Conservation (phyloP, 2,113 vertebrate species). For the Laterallus jamaicensis region DNA sequence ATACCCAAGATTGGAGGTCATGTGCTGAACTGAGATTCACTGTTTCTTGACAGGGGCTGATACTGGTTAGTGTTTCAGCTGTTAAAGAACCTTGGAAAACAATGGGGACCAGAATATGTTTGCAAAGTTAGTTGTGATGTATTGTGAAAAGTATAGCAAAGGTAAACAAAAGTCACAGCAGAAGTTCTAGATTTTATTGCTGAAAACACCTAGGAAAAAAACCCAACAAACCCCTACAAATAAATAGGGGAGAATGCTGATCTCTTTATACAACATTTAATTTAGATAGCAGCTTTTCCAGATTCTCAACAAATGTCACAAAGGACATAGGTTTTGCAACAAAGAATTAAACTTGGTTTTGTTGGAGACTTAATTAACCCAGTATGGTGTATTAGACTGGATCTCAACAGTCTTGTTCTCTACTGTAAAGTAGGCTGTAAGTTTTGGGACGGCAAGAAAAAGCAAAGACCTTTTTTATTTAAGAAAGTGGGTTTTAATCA, state of each 20-base stretch:
- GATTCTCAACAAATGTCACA: background rate
- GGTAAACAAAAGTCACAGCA: background rate
- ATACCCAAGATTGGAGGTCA: background rate
- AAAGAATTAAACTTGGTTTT: background rate
- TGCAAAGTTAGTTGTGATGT: background rate
- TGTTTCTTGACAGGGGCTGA: background rate
- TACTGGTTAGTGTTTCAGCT: background rate
- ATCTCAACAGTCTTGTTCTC: background rate
- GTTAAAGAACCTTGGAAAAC: background rate
- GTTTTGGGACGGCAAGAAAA: conserved; percentile 34
- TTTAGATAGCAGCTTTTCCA: background rate
- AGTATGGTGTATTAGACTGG: background rate
- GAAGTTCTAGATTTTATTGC: background rate
- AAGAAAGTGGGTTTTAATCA: background rate
- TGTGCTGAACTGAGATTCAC: background rate
- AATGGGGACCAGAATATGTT: background rate
- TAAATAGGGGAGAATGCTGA: background rate
- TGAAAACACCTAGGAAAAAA: background rate
- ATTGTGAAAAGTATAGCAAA: background rate
- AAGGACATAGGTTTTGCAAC: background rate
- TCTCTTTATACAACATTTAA: background rate
- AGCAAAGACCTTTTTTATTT: background rate
- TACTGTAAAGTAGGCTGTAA: background rate
- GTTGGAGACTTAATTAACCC: background rate
- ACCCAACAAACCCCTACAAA: background rate